Evolutionary conservation across 2,888 invertebrate species (phyloP).

Genomic region (Aelia acuminata): DNA sequence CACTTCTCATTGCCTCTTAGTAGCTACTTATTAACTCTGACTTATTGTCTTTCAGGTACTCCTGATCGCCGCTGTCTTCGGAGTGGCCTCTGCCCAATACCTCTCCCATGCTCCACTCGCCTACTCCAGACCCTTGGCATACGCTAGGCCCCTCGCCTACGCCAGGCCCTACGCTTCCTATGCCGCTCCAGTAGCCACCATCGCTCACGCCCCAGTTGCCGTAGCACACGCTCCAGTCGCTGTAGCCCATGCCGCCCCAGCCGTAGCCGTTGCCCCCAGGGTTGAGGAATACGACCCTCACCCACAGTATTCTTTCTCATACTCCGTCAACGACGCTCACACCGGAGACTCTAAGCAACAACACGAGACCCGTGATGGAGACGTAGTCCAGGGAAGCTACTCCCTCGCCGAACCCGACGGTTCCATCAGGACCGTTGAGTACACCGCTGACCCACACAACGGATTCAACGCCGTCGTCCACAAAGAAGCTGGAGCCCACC

Average conservation of each 20-base stretch:
- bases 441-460: not conserved
- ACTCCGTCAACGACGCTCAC: slow-evolving; percentile 66
- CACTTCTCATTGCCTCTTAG: too few relatives aligned
- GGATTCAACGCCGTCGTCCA: slow-evolving; percentile 66
- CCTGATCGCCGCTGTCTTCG: slow-evolving; percentile 45
- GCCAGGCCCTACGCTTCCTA: slow-evolving; percentile 20
- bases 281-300: slow-evolving; percentile 65
- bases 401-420: slow-evolving; percentile 62
- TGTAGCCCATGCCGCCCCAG: slow-evolving; percentile 8
- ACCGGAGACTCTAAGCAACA: slow-evolving; percentile 68
- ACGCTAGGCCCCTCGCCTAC: slow-evolving; percentile 51
- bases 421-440: slow-evolving; percentile 64
- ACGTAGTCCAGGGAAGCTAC: slow-evolving; percentile 68
- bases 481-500: slow-evolving; percentile 67
- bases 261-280: slow-evolving; percentile 59
- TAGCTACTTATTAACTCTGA: too few relatives aligned
- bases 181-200: slow-evolving; percentile 62
- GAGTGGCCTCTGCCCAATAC: slow-evolving; percentile 14
- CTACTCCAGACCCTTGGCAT: slow-evolving; percentile 29
- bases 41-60: not conserved
- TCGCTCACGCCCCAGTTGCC: slow-evolving; percentile 40
- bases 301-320: slow-evolving; percentile 66
- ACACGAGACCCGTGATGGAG: slow-evolving; percentile 68
- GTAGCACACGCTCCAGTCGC: slow-evolving; percentile 43
- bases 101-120: not conserved